Percentiles rank a stretch among this genome's conserved stretches.
These are phyloP conservation scores for Mesocricetus auratus DNA, from an alignment of 2,113 vertebrate genomes.

Conservation along the genomic window DNA sequence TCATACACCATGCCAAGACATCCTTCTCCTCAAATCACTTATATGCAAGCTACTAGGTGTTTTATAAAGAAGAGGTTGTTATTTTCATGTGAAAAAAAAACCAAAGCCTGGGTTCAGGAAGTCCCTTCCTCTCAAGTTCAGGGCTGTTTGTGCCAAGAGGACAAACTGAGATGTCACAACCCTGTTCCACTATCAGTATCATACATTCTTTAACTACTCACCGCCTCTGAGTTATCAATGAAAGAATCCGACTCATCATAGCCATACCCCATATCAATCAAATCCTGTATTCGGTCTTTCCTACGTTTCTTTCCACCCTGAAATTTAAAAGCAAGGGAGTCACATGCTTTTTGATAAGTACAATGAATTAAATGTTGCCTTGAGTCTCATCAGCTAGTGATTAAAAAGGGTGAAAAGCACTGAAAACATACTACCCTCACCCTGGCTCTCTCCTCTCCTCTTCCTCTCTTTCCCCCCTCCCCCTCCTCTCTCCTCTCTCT, in stretches of 20 bases:
- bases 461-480: neutral
- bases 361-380: neutral
- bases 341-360: constrained; percentile 16
- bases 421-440: neutral
- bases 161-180: neutral
- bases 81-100: constrained; percentile 1
- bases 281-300: constrained; percentile 94
- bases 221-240: constrained; percentile 98
- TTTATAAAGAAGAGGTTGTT: neutral
- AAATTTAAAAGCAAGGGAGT: constrained; percentile 56
- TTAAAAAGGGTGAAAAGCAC: constrained; percentile 20
- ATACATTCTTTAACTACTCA: constrained; percentile 86
- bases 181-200: neutral
- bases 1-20: neutral
- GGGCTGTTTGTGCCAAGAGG: neutral
- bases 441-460: too few species aligned
- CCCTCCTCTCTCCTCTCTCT: neutral
- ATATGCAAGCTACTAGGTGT: neutral
- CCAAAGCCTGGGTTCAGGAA: neutral
- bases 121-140: neutral
- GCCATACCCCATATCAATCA: constrained; percentile 97
- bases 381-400: constrained; percentile 35
- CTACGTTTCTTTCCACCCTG: constrained; percentile 92
- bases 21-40: neutral
- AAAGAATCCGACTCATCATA: constrained; percentile 98